Evolutionary conservation across 1,140 invertebrate species (phyloP).

Genomic region (Aphis craccivora): DNA sequence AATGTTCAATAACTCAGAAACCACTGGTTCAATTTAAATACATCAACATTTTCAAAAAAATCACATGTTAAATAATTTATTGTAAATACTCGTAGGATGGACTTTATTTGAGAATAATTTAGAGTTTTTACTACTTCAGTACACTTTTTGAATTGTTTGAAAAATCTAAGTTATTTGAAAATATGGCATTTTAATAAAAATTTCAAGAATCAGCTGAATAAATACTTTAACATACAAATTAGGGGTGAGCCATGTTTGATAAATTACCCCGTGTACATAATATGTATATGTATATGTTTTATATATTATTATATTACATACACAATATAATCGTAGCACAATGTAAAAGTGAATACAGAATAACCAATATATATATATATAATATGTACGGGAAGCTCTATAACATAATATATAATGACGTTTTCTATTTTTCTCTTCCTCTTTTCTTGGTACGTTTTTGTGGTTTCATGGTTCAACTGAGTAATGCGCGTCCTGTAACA

Average conservation of each 20-base stretch:
- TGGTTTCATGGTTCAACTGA: slow-evolving; percentile 45
- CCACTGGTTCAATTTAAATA: neutral
- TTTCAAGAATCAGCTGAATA: neutral
- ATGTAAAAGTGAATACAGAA: neutral
- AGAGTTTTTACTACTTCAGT: neutral
- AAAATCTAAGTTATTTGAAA: no score
- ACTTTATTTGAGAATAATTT: neutral
- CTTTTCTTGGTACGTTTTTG: slow-evolving; percentile 28
- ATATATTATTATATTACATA: neutral
- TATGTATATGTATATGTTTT: neutral
- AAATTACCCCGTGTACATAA: neutral
- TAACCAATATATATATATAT: neutral
- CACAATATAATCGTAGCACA: neutral
- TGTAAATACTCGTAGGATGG: neutral
- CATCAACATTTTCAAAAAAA: neutral
- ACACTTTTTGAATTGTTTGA: no score
- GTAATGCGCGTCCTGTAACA: neutral
- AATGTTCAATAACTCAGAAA: no score
- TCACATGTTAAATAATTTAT: neutral
- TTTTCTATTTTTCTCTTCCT: slow-evolving; percentile 31
- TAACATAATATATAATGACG: slow-evolving; percentile 24
- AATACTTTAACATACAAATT: neutral
- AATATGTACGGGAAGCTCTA: neutral
- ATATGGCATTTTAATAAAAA: neutral
- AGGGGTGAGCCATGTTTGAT: no score